Evolutionary conservation across 2,888 invertebrate genomes (phyloP), one percentile per base, ranked within the genome.

Genomic region (Cataglyphis albicans): DNA sequence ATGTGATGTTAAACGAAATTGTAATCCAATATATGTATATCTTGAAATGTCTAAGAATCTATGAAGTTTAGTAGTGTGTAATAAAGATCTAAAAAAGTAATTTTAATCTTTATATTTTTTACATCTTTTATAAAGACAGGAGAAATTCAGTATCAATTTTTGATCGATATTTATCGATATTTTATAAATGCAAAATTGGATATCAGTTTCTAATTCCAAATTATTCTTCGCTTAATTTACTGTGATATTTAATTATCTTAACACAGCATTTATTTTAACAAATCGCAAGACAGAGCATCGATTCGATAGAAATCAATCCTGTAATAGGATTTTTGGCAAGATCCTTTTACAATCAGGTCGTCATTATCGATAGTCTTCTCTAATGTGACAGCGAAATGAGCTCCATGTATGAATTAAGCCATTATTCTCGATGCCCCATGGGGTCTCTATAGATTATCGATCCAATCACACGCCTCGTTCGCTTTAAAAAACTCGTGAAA

Each of bases 391-490:
- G 32, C 29, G 55, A 38, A 65, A n/a, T 38, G 63, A 55, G 21
- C 59, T 29, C 32, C 1, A 67, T 55, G 64, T 64, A 88, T 88
- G 91, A 92, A 92, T 92, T 91, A 89, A 92, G 88, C 87, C 88
- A 91, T 92, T 92, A 92, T 90, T 81, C 87, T 86, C 85, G 74
- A 82, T 87, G 83, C 89, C 87, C 87, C 88, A 86, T 89, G 88
- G 87, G 87, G 89, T 85, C 89, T 57, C 81, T 85, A 84, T 88
- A 88, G 87, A 91, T 90, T 91, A 90, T 91, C 90, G 82, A 90
- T 89, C 91, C 89, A 90, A 91, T 91, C 88, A 86, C 85, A 89
- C 84, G 90, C 82, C 87, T 91, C 88, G 90, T 86, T 89, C 90
- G 82, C 84, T 90, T 89, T 86, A 88, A 90, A 87, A 86, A 88